Evolutionary conservation across 1,140 invertebrate genomes (phyloP), one percentile per base, ranked within the genome.

Genomic region (Cherax destructor): DNA sequence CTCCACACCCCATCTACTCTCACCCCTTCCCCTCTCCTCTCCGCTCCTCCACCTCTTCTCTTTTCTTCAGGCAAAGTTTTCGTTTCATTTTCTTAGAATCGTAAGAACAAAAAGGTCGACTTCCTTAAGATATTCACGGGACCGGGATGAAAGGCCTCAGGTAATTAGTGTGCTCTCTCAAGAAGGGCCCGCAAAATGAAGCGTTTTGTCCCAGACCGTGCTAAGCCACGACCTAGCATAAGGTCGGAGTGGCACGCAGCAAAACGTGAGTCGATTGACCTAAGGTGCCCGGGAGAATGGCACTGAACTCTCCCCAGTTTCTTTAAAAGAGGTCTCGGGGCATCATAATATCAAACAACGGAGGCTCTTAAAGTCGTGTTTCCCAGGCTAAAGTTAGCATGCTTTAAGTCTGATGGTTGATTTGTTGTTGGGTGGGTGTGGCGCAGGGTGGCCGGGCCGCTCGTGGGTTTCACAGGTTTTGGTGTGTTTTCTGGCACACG

Each of bases 81-180:
- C 89, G 83, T 91, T 91, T 91, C 89, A 91, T 91, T 91, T 91
- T 91, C 89, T 91, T 86, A 84, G 89, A 91, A 91, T 86, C 83
- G 89, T 91, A 91, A 91, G 89, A 91, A 91, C 89, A 91, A 91
- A 91, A 91, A 91, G 83, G 83, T 91, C 89, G 89, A 91, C 89
- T 91, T 91, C 89, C 83, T 91, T 91, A 91, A 91, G 89, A 91
- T 91, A 91, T 91, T 91, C 89, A 91, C 89, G 89, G 89, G 89
- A 72, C 89, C 61, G 89, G 89, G 89, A 91, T 91, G 89, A 91
- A 91, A 91, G 83, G 89, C 89, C 83, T 83, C 89, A 79, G 89
- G 89, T 91, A 91, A 91, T 91, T 91, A 91, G 89, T 91, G 81
- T 85, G 87, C 87, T 89, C 87, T 83, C 87, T 89, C 87, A 89